Conservation (phyloP, 2,113 vertebrate genomes). For the Stegastes partitus region DNA sequence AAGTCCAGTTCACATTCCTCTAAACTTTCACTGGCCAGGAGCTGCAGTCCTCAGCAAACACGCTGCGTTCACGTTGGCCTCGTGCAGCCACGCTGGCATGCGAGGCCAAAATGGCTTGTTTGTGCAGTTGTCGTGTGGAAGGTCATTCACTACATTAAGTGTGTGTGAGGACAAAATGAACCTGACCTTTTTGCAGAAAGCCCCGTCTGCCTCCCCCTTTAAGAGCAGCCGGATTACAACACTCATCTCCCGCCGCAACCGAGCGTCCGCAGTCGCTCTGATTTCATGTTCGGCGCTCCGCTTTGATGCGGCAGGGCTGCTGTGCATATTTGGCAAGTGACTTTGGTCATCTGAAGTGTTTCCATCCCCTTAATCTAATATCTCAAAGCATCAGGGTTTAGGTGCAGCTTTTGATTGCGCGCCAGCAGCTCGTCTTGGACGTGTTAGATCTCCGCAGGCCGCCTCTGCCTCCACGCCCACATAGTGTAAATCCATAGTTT, state of each 20-base stretch:
- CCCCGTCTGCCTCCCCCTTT: conserved; percentile 35
- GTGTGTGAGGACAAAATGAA: conserved; percentile 65
- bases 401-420: conserved; percentile 34
- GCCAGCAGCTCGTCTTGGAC: conserved; percentile 27
- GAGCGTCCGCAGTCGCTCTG: conserved; percentile 33
- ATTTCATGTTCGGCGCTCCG: conserved; percentile 33
- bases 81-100: conserved; percentile 47
- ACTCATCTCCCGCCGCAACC: conserved; percentile 63
- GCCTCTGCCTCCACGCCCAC: conserved; percentile 1
- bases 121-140: conserved; percentile 76
- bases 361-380: conserved; percentile 50
- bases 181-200: conserved; percentile 81
- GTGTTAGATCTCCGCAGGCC: conserved; percentile 23
- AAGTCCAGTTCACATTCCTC: conserved; percentile 61
- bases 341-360: conserved; percentile 54
- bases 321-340: conserved; percentile 44
- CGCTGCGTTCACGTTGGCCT: conserved; percentile 20
- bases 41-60: conserved; percentile 48
- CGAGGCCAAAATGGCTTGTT: conserved; percentile 62
- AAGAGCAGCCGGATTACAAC: conserved; percentile 64
- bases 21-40: conserved; percentile 37
- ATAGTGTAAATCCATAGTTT: conserved; percentile 15
- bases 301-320: conserved; percentile 48
- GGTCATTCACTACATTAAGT: conserved; percentile 59
- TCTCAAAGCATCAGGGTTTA: conserved; percentile 47